These are phyloP conservation scores for Crambe crambe DNA, from an alignment of 37 sponge, comb jelly and placozoan genomes.

Conservation along the genomic window DNA sequence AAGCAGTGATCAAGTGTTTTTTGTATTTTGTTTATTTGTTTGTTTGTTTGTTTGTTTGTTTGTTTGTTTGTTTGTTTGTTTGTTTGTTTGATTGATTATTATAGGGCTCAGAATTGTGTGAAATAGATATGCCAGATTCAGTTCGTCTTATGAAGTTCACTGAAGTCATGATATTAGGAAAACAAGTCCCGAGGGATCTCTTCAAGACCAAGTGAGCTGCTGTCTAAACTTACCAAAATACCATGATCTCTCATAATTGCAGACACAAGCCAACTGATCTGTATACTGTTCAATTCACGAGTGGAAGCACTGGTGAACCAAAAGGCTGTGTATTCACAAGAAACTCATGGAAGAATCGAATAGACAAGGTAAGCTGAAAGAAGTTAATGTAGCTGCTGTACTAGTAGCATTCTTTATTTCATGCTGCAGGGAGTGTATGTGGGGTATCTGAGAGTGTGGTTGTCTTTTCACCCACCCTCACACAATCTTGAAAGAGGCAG, in stretches of 20 bases:
- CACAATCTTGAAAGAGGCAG: slow-evolving; percentile 42
- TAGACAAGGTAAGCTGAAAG: too few relatives aligned
- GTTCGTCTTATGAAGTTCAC: slow-evolving; percentile 1
- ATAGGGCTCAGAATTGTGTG: neutral
- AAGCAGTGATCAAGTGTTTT: neutral
- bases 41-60: too few relatives aligned
- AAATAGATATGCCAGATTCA: neutral
- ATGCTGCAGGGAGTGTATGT: neutral
- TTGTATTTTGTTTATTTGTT: neutral
- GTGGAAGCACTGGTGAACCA: slow-evolving; percentile 65
- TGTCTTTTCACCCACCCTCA: slow-evolving; percentile 65
- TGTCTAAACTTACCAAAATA: slow-evolving; percentile 1
- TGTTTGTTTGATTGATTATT: too few relatives aligned
- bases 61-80: too few relatives aligned
- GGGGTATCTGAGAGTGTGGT: slow-evolving; percentile 30
- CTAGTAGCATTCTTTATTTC: neutral
- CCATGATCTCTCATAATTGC: neutral
- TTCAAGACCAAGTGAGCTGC: too few relatives aligned
- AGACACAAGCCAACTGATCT: slow-evolving; percentile 13
- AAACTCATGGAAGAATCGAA: slow-evolving; percentile 16
- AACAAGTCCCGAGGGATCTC: neutral
- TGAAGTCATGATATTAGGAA: neutral
- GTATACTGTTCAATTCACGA: slow-evolving; percentile 55
- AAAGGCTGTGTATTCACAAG: slow-evolving; percentile 70
- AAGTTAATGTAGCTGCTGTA: too few relatives aligned